Evolutionary conservation across 2,797 vertebrate genomes (phyloP).

Genomic region (Bradypus variegatus): DNA sequence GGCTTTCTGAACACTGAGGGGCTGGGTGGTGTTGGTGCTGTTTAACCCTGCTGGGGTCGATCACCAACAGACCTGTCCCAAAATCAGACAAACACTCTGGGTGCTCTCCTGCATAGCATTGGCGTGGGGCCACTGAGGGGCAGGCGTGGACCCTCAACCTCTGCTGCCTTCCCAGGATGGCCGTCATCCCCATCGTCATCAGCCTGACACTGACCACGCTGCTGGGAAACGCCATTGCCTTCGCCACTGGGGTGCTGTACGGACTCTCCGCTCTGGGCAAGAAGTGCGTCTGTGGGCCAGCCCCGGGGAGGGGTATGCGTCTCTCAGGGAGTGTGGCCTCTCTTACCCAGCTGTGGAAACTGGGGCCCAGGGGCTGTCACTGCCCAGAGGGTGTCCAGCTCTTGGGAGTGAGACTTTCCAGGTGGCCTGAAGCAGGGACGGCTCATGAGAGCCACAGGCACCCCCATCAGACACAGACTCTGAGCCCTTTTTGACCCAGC

Average conservation of each 20-base stretch:
- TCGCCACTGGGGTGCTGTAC: slow-evolving; percentile 92
- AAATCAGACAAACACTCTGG: neutral
- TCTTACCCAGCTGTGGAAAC: neutral
- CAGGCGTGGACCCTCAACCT: neutral
- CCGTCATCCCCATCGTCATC: slow-evolving; percentile 84
- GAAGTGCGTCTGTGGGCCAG: slow-evolving; percentile 76
- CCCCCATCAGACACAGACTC: neutral
- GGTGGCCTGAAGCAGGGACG: accelerated
- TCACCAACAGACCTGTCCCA: neutral
- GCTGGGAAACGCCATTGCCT: slow-evolving; percentile 92
- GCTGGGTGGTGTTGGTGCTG: neutral
- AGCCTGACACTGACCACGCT: slow-evolving; percentile 90
- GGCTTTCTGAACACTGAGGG: neutral
- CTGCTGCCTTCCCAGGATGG: slow-evolving; percentile 80
- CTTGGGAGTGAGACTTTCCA: neutral
- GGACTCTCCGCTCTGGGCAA: slow-evolving; percentile 94
- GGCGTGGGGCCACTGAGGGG: accelerated
- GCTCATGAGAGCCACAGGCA: accelerated
- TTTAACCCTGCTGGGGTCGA: neutral
- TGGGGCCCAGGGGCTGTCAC: neutral
- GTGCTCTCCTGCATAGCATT: neutral
- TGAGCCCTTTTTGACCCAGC: accelerated
- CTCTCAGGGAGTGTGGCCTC: neutral
- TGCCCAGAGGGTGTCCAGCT: neutral
- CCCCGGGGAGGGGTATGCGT: accelerated